phyloP scores from a whole-genome alignment of 2,113 vertebrate genomes.

The Phylloscopus trochilus region DNA sequence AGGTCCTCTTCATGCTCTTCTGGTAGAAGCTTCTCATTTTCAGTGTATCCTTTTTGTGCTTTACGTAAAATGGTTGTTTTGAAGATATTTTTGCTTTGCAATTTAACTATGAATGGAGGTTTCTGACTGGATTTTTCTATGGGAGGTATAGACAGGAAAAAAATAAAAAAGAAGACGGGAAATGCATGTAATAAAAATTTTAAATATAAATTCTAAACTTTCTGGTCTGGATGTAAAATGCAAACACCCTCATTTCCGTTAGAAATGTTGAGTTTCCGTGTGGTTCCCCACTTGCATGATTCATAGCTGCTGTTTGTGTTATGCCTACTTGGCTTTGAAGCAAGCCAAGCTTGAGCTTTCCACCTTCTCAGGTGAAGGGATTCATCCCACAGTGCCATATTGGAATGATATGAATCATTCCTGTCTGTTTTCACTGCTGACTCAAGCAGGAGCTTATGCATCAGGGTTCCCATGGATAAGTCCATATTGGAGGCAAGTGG shows the following conservation, averaged over 20 bases:
- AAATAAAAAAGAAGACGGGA: background rate
- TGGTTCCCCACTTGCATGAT: background rate
- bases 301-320: conserved; percentile 37
- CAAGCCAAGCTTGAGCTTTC: background rate
- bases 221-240: background rate
- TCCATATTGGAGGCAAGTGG: background rate
- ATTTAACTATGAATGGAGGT: background rate
- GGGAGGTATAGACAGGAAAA: background rate
- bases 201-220: conserved; percentile 4
- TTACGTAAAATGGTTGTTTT: background rate
- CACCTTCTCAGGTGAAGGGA: conserved; percentile 48
- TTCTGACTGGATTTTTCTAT: background rate
- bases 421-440: background rate
- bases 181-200: background rate
- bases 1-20: background rate
- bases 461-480: background rate
- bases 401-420: conserved; percentile 49
- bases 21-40: background rate
- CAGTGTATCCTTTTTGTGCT: background rate
- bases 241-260: background rate
- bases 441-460: background rate
- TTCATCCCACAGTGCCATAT: conserved; percentile 10
- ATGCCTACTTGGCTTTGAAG: background rate
- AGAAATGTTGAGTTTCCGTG: background rate
- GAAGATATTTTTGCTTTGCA: background rate